Evolutionary conservation across 2,797 vertebrate species (phyloP).

Genomic region (Caiman crocodilus): DNA sequence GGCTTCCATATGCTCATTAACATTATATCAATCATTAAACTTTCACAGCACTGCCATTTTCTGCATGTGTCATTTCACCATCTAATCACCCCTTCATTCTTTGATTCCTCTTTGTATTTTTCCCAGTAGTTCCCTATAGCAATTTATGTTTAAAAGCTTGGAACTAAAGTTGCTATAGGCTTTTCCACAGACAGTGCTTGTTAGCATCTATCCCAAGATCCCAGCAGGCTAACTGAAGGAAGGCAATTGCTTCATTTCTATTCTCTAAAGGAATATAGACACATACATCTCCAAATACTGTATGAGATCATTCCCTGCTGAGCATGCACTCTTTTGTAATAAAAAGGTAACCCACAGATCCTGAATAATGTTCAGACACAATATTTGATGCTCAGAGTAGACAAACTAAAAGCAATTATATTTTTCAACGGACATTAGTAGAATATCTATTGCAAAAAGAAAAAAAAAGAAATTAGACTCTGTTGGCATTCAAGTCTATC

Average conservation of each 20-base stretch:
- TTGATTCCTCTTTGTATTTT: background rate
- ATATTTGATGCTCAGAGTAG: background rate
- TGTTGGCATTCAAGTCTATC: background rate
- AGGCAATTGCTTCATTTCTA: conserved; percentile 3
- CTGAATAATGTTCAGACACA: background rate
- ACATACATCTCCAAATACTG: background rate
- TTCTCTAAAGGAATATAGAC: background rate
- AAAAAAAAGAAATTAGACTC: background rate
- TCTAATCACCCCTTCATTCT: background rate
- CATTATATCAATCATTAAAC: background rate
- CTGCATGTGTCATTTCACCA: background rate
- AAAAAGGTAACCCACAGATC: background rate
- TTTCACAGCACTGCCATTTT: background rate
- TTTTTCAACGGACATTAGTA: conserved; percentile 8
- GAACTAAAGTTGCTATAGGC: background rate
- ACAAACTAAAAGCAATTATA: background rate
- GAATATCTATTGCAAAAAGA: background rate
- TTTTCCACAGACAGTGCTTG: background rate
- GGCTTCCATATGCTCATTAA: background rate
- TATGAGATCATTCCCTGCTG: background rate
- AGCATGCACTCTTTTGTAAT: background rate
- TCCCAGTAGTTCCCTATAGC: background rate
- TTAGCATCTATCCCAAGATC: background rate
- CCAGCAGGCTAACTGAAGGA: background rate
- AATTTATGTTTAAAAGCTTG: background rate